Base-by-base conservation (phyloP, 92 coral and sea anemone genomes). In the Micromussa lordhowensis region DNA sequence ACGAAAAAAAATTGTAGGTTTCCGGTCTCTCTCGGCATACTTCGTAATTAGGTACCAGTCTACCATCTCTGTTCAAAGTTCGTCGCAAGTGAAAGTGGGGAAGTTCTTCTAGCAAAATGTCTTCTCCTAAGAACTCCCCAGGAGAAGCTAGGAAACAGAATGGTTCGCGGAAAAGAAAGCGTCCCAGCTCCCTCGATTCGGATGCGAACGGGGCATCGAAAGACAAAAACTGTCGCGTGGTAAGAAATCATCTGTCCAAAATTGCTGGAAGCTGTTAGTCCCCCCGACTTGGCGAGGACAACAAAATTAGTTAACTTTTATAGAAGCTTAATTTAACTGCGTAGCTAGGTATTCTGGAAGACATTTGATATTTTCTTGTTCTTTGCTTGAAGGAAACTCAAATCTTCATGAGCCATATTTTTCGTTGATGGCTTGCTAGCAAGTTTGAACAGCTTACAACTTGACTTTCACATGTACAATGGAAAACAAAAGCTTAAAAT, bases 141-240 rank as follows among this genome's bases (percentile, higher is more conserved):
- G 83, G 88, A 44, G 88, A 85, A 26, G 75, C 76, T 34, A 76
- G 82, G 51, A 85, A 85, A 49, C 88, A 61, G 64, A 77, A 77
- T 61, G 88, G 88, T 66, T 75, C 88, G 19, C 82, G 88, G 30
- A 93, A 93, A 75, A 91, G 96, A 76, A 91, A 82, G 38, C 92
- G 96, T 38, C 88, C 96, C 26, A 68, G 78, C 51, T 76, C 83
- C 5, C 76, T 29, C 16, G 92, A 92, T 26, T 54, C 68, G 32
- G 90, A 81, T 19, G 64, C 80, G 69, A 89, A 92, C 75, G 93
- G 93, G 55, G 31, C 51, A 74, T 35, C 77, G 16, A 85, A 35
- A 79, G 58, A 63, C 73, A 93, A 83, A 90, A 38, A 17, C 24
- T 8, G 85, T 1, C 70, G 88, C 38, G 69, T 90, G 89, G 93